Conservation (phyloP, 1,140 invertebrate genomes). For the Platyscapa corneri region DNA sequence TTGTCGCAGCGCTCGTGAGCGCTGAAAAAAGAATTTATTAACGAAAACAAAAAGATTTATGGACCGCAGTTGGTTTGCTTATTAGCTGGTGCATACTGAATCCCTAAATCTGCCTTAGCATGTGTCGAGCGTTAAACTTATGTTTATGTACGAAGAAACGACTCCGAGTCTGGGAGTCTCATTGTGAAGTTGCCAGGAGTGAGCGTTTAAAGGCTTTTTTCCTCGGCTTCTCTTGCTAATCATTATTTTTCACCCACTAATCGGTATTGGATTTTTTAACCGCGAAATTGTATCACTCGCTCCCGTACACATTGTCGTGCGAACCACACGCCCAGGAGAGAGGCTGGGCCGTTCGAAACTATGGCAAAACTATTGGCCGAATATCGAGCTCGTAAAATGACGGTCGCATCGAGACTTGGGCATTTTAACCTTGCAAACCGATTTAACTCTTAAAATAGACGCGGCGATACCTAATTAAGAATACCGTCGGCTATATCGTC, state of each 20-base stretch:
- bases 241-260: neutral
- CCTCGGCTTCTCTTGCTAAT: neutral
- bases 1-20: constrained; percentile 21
- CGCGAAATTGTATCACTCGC: too few species aligned
- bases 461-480: too few species aligned
- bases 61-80: constrained; percentile 1
- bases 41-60: constrained; percentile 47
- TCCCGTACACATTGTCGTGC: too few species aligned
- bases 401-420: too few species aligned
- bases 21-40: constrained; percentile 12
- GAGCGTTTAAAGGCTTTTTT: neutral
- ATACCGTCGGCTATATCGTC: too few species aligned
- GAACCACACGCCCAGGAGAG: too few species aligned
- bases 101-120: neutral
- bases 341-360: too few species aligned
- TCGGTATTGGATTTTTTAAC: too few species aligned
- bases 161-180: neutral
- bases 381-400: too few species aligned
- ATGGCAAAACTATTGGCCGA: too few species aligned
- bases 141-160: constrained; percentile 13
- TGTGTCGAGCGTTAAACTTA: constrained; percentile 11
- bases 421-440: too few species aligned
- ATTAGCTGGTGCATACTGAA: neutral
- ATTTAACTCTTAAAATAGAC: too few species aligned
- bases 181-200: neutral